phyloP scores from a whole-genome alignment of 2,888 invertebrate species.

The Pterostichus madidus region DNA sequence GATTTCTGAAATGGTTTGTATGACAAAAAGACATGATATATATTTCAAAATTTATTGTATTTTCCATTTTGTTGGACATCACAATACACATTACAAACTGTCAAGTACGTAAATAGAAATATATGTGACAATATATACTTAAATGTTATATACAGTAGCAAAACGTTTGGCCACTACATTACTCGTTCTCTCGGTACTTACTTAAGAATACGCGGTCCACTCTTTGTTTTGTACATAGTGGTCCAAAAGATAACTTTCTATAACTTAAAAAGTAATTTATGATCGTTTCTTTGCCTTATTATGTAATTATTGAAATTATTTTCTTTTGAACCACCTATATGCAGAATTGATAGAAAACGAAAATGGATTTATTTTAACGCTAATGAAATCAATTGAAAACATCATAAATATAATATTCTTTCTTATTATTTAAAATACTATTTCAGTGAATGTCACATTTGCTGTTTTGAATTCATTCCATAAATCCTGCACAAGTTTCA shows the following conservation, averaged over 20 bases:
- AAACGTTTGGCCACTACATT: slow-evolving; percentile 66
- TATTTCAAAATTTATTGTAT: slow-evolving; percentile 67
- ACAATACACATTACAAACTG: slow-evolving; percentile 67
- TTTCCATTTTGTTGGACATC: slow-evolving; percentile 66
- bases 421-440: slow-evolving; percentile 43
- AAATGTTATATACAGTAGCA: slow-evolving; percentile 67
- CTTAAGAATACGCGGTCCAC: slow-evolving; percentile 50
- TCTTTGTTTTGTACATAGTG: slow-evolving; percentile 53
- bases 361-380: slow-evolving; percentile 24
- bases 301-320: slow-evolving; percentile 27
- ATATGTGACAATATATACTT: slow-evolving; percentile 66
- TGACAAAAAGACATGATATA: not conserved
- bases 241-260: slow-evolving; percentile 41
- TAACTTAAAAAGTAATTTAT: slow-evolving; percentile 41
- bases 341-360: slow-evolving; percentile 39
- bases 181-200: slow-evolving; percentile 44
- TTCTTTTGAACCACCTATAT: slow-evolving; percentile 54
- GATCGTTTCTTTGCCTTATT: slow-evolving; percentile 20
- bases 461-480: slow-evolving; percentile 8
- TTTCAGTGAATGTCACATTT: slow-evolving; percentile 39
- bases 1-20: slow-evolving; percentile 5
- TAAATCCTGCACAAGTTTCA: slow-evolving; percentile 18
- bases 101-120: slow-evolving; percentile 68
- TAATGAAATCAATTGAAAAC: slow-evolving; percentile 25
- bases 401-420: slow-evolving; percentile 50